These are phyloP conservation scores for Amphiprion clarkii DNA, from an alignment of 2,797 vertebrate species.

Conservation along the genomic window DNA sequence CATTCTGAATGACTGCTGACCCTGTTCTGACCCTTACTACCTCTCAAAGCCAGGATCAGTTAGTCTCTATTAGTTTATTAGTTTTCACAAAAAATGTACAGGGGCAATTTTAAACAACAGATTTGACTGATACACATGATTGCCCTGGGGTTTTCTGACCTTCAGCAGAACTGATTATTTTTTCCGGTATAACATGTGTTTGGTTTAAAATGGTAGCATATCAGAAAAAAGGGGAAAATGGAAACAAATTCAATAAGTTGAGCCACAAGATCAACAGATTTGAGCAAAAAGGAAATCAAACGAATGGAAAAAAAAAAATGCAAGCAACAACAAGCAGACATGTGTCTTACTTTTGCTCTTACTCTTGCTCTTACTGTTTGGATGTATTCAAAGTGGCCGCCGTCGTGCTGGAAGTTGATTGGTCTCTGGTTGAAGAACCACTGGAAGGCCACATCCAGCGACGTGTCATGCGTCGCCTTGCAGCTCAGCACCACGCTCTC, in stretches of 20 bases:
- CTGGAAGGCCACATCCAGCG: conserved; percentile 92
- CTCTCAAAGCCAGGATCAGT: neutral
- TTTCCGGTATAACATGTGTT: neutral
- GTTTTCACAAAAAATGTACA: conserved; percentile 11
- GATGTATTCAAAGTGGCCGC: conserved; percentile 96
- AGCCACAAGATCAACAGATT: neutral
- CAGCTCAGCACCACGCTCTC: conserved; percentile 97
- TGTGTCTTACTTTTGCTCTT: conserved; percentile 55
- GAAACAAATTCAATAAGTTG: neutral
- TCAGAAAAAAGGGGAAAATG: conserved; percentile 10
- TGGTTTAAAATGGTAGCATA: conserved; percentile 13
- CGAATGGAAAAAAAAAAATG: neutral
- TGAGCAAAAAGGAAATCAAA: neutral
- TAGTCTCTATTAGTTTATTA: neutral
- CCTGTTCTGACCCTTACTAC: neutral
- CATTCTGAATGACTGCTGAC: neutral
- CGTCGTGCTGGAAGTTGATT: conserved; percentile 92
- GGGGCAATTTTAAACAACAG: conserved; percentile 2
- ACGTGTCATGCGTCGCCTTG: conserved; percentile 92
- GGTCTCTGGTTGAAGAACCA: conserved; percentile 94
- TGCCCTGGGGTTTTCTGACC: conserved; percentile 40
- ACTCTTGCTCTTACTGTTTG: conserved; percentile 92
- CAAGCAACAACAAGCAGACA: neutral
- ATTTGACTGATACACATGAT: conserved; percentile 46
- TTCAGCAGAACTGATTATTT: conserved; percentile 49